Evolutionary conservation across 2,797 vertebrate species (phyloP), one percentile per base, ranked within the genome.

Genomic region (Cirrhinus molitorella): DNA sequence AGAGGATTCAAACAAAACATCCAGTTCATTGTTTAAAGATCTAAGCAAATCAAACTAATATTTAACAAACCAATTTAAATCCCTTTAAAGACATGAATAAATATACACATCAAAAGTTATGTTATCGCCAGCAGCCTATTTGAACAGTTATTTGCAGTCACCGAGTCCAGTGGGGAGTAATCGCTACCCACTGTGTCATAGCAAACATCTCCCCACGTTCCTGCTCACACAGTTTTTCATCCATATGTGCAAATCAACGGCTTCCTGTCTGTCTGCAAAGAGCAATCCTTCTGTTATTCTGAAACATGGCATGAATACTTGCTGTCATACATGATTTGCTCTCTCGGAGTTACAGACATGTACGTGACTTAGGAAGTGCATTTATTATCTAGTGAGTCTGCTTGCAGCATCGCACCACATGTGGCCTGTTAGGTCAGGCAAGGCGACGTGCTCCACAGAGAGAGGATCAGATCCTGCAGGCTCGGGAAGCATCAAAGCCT

Each of bases 181-280:
- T 74, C 0, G 31, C 31, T 66, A 74, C 70, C n/a, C 57, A 66
- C 80, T 82, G 59, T 65, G 43, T 43, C 47, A 74, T 66, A 34
- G 82, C 59, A 83, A 53, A 79, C 16, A 80, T 43, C 63, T 59
- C 34, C 47, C 55, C 31, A 79, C 19, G 25, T 61, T 70, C n/a
- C 68, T 75, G 53, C 82, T 70, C 73, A 65, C 53, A 82, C 80
- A 66, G 14, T 83, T 79, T 82, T 61, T 73, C 71, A 68, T 68
- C 51, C 76, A 74, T 85, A 51, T 61, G 66, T 3, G 43, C 34
- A 73, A 88, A 85, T 86, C 66, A 86, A 65, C 78, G 71, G 28
- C 43, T 68, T 83, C n/a, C 65, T 66, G 31, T 21, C 72, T 80
- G 37, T 85, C 43, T 53, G 70, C 77, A 84, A 82, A 83, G 72